Conservation (phyloP, 2,113 vertebrate species). For the Oriolus oriolus region DNA sequence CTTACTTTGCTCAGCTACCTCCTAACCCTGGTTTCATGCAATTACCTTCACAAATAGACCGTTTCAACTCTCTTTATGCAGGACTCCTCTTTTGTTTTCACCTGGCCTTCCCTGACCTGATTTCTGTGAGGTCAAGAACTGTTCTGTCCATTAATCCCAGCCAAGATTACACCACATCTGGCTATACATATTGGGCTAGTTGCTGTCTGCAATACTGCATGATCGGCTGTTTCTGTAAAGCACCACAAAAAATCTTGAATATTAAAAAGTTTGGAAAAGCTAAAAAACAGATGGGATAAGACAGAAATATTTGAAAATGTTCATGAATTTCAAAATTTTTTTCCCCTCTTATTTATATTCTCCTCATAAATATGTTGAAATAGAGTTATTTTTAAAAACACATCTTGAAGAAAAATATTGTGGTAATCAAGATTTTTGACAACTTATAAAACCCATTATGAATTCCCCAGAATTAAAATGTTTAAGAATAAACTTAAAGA, state of each 20-base stretch:
- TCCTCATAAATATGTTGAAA: background rate
- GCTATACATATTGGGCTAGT: background rate
- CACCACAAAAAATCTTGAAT: background rate
- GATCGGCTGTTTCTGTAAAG: background rate
- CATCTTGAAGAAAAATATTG: background rate
- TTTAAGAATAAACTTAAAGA: background rate
- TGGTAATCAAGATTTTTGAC: background rate
- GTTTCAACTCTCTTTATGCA: conserved; percentile 21
- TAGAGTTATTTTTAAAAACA: background rate
- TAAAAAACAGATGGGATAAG: background rate
- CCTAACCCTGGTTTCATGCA: conserved; percentile 24
- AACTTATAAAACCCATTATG: background rate
- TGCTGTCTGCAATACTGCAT: background rate
- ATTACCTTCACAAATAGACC: conserved; percentile 45
- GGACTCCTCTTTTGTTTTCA: conserved; percentile 33
- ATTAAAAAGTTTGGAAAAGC: background rate
- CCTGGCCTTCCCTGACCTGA: conserved; percentile 24
- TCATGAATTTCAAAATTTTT: background rate
- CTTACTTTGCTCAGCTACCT: background rate
- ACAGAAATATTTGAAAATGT: background rate
- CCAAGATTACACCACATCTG: conserved; percentile 15
- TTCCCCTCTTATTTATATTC: background rate
- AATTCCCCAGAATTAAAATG: background rate
- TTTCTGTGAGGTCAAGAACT: conserved; percentile 6
- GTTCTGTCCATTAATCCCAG: conserved; percentile 13